Evolutionary conservation across 1,140 invertebrate genomes (phyloP), one percentile per base, ranked within the genome.

Genomic region (Ostrea denselamellosa): DNA sequence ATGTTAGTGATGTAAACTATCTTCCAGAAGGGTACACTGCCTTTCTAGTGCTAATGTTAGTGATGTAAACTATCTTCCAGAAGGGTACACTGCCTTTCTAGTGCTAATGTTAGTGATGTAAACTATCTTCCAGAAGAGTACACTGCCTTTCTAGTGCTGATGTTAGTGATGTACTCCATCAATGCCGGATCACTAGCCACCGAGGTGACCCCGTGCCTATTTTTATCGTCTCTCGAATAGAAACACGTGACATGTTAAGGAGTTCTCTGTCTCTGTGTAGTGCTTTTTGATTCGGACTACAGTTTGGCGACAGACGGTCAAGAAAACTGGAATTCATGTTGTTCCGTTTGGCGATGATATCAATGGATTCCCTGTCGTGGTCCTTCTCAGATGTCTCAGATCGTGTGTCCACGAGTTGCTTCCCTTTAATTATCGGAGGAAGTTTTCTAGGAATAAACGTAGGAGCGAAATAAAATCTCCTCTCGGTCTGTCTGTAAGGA

Each of bases 391-490:
- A 77, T 0, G 68, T 17, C 10, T 77, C 68, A 12, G 68, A 77
- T 10, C 68, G 68, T 10, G 68, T 17, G 25, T 77, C 25, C 68
- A 77, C 14, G 28, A 77, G 8, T 77, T 77, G 68, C 10, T 77
- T 14, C 68, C 68, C 68, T 71, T 71, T 71, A 14, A 71, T 71
- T 14, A 71, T 71, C 12, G 68, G 68, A 28, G 68, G 56, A n/a
- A 87, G 51, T 85, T 77, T 84, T 34, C 82, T 25, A 9, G 86
- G 86, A 71, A 62, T 34, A 7, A 81, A 77, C 17, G 82, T 65
- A 19, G 86, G 86, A 84, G 62, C 56, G 19, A 87, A 62, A 28
- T 87, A 83, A 25, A 87, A 77, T 10, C 53, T 19, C 68, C 82
- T 85, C 10, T 87, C 83, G 19, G 52, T 28, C 10, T 53, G 44